Conservation (phyloP, 1,140 invertebrate species). For the Drosophila pseudoananassae region DNA sequence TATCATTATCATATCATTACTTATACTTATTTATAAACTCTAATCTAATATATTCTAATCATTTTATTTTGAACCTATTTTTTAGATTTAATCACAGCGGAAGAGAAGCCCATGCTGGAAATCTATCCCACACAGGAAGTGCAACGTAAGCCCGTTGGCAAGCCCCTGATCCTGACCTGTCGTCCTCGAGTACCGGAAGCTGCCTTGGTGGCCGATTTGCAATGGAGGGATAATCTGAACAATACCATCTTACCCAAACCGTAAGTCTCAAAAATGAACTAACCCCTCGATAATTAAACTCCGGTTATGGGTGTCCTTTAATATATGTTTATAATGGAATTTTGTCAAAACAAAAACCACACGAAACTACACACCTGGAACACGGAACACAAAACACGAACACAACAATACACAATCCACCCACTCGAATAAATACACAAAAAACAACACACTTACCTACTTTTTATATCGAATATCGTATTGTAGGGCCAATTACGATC, state of each 20-base stretch:
- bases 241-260: slow-evolving; percentile 87
- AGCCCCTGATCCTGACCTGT: slow-evolving; percentile 89
- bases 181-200: slow-evolving; percentile 87
- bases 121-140: slow-evolving; percentile 88
- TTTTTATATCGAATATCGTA: slow-evolving; percentile 36
- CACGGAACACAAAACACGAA: slow-evolving; percentile 15
- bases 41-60: slow-evolving; percentile 8
- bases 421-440: slow-evolving; percentile 24
- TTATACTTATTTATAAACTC: too few species aligned
- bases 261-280: slow-evolving; percentile 84
- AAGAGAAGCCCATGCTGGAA: slow-evolving; percentile 85
- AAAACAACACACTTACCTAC: slow-evolving; percentile 11
- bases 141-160: slow-evolving; percentile 89
- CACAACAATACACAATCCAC: slow-evolving; percentile 22
- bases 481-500: slow-evolving; percentile 81
- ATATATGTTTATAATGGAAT: slow-evolving; percentile 2
- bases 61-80: neutral
- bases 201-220: slow-evolving; percentile 87
- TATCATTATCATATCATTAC: too few species aligned
- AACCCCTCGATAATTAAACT: neutral
- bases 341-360: slow-evolving; percentile 11
- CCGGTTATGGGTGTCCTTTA: slow-evolving; percentile 11
- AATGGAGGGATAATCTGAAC: slow-evolving; percentile 89
- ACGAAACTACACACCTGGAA: slow-evolving; percentile 8
- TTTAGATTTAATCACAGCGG: slow-evolving; percentile 70